Percentiles rank a stretch among this genome's conserved stretches.
phyloP scores from a whole-genome alignment of 1,140 invertebrate species.

The Drosophila bocqueti region DNA sequence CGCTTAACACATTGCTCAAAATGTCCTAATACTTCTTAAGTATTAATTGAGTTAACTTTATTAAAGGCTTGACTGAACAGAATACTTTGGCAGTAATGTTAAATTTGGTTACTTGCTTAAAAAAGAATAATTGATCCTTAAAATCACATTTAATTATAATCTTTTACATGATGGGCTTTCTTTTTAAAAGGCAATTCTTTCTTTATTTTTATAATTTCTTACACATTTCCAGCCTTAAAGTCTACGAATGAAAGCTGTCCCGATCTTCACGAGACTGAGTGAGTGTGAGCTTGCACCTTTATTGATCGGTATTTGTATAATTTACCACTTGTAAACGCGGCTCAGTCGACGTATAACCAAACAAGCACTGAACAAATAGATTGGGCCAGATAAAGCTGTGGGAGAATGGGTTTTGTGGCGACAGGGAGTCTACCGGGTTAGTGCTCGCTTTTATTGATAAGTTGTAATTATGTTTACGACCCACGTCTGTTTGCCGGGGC shows the following conservation, averaged over 20 bases:
- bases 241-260: neutral
- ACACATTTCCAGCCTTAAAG: neutral
- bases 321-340: conserved; percentile 65
- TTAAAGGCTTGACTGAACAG: neutral
- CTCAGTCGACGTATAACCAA: conserved; percentile 25
- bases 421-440: conserved; percentile 65
- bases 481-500: conserved; percentile 61
- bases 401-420: conserved; percentile 47
- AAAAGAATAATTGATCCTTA: neutral
- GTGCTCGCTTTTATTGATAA: conserved; percentile 68
- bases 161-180: neutral
- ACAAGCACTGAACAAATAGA: conserved; percentile 34
- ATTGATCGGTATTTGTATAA: conserved; percentile 68
- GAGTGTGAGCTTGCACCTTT: conserved; percentile 33
- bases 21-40: neutral
- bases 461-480: conserved; percentile 77
- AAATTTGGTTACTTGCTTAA: neutral
- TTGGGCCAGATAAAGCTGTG: conserved; percentile 31
- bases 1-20: neutral
- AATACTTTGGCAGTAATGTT: neutral
- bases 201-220: neutral
- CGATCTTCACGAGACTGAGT: neutral
- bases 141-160: neutral
- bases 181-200: neutral
- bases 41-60: neutral